Percentiles rank a stretch among this genome's conserved stretches.
These are phyloP conservation scores for Microcebus ravelobensis DNA, from an alignment of 2,113 vertebrate species.

Conservation along the genomic window DNA sequence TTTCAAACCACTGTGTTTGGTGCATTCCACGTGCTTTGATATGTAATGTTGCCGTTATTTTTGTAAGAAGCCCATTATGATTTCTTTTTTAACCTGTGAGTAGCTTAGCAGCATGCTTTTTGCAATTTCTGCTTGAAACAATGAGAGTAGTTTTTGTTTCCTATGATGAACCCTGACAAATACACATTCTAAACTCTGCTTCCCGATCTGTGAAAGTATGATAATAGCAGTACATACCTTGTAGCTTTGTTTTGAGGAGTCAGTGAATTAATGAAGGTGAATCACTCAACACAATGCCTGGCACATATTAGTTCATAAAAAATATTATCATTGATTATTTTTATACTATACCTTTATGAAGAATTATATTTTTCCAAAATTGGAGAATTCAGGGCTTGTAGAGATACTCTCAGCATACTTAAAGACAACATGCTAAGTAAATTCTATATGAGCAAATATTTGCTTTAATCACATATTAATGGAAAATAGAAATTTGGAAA, in stretches of 20 bases:
- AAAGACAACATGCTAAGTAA: neutral
- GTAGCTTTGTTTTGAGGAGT: neutral
- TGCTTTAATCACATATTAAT: neutral
- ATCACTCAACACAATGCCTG: neutral
- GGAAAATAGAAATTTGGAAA: slow-evolving; percentile 37
- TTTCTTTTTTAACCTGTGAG: slow-evolving; percentile 14
- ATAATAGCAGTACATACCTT: neutral
- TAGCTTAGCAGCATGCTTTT: neutral
- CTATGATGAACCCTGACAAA: neutral
- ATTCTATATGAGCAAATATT: slow-evolving; percentile 27
- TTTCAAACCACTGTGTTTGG: neutral
- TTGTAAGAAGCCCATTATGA: neutral
- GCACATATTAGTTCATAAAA: neutral
- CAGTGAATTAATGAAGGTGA: neutral
- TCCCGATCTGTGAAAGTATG: neutral
- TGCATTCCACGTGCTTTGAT: neutral
- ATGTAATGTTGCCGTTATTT: neutral
- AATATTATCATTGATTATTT: neutral
- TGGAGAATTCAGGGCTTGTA: neutral
- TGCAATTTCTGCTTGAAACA: neutral
- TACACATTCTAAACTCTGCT: neutral
- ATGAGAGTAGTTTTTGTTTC: neutral
- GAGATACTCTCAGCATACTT: neutral
- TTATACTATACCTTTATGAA: neutral
- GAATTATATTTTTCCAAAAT: neutral